A percentile compares a stretch with the other conserved stretches of the same genome.
Conservation (phyloP, 2,888 invertebrate species). For the Urechis unicinctus region DNA sequence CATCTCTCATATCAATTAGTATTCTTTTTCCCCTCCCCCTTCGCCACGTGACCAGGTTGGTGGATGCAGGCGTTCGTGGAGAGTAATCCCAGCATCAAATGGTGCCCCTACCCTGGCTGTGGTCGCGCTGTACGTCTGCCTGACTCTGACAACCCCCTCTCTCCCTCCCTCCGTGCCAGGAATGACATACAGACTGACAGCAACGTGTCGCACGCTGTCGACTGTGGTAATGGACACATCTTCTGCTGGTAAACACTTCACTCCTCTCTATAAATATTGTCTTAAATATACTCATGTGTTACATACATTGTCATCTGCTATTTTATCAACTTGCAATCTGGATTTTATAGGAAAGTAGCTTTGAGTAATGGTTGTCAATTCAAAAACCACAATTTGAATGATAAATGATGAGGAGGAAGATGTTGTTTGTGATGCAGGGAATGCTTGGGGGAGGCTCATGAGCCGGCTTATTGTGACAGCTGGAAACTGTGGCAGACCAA, state of each 20-base stretch:
- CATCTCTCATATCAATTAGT: background rate
- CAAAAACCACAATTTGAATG: no score
- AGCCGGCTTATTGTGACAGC: conserved; percentile 62
- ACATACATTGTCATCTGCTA: no score
- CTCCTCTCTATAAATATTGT: background rate
- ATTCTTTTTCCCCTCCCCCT: background rate
- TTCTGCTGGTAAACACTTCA: conserved; percentile 60
- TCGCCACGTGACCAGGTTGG: no score
- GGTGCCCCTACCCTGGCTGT: conserved; percentile 66
- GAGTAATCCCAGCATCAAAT: conserved; percentile 64
- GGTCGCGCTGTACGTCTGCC: conserved; percentile 62
- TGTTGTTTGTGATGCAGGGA: conserved; percentile 49
- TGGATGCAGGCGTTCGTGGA: conserved; percentile 63
- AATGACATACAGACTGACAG: conserved; percentile 9
- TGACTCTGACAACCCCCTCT: conserved; percentile 45
- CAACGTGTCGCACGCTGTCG: conserved; percentile 57
- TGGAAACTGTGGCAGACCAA: conserved; percentile 61
- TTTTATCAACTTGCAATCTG: no score
- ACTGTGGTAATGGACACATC: conserved; percentile 66
- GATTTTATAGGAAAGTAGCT: no score
- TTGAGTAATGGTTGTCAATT: no score
- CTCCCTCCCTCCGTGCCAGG: conserved; percentile 17
- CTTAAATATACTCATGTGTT: no score
- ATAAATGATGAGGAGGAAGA: no score
- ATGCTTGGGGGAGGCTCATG: conserved; percentile 61